A percentile compares a stretch with the other conserved stretches of the same genome.
These are phyloP conservation scores for Ericerus pela DNA, from an alignment of 1,140 invertebrate species.

Conservation along the genomic window DNA sequence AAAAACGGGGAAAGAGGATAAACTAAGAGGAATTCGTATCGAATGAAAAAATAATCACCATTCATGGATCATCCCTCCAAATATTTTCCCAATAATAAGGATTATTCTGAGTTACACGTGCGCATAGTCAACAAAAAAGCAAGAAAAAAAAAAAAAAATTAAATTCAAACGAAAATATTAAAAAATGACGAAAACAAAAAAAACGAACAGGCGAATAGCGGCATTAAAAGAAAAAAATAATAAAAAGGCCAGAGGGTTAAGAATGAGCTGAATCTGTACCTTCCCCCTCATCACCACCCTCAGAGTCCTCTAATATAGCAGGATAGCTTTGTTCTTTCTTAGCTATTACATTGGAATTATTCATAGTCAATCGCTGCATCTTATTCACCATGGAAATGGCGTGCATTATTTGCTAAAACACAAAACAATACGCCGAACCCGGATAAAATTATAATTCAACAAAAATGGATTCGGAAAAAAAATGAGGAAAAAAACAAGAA, in stretches of 20 bases:
- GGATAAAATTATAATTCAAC: too few relatives aligned
- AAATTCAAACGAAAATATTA: background rate
- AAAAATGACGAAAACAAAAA: background rate
- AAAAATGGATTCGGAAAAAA: too few relatives aligned
- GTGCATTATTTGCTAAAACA: constrained; percentile 36
- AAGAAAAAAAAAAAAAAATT: background rate
- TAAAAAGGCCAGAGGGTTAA: background rate
- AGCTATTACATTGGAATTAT: constrained; percentile 27
- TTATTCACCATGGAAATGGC: constrained; percentile 39
- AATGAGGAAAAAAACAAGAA: too few relatives aligned
- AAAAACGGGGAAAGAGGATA: too few relatives aligned
- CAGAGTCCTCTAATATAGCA: constrained; percentile 27
- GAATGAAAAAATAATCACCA: too few relatives aligned
- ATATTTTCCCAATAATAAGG: too few relatives aligned
- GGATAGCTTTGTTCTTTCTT: constrained; percentile 22
- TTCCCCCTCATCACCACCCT: constrained; percentile 40
- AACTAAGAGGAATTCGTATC: too few relatives aligned
- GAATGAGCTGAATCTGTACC: constrained; percentile 28
- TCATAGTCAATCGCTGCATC: constrained; percentile 38
- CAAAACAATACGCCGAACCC: too few relatives aligned
- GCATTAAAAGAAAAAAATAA: background rate
- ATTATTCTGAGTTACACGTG: background rate
- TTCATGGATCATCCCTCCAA: too few relatives aligned
- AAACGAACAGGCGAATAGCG: background rate
- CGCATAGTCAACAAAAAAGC: background rate